These are phyloP conservation scores for Chaetogeoica ovagalla DNA, from an alignment of 2,888 invertebrate genomes.

Conservation along the genomic window DNA sequence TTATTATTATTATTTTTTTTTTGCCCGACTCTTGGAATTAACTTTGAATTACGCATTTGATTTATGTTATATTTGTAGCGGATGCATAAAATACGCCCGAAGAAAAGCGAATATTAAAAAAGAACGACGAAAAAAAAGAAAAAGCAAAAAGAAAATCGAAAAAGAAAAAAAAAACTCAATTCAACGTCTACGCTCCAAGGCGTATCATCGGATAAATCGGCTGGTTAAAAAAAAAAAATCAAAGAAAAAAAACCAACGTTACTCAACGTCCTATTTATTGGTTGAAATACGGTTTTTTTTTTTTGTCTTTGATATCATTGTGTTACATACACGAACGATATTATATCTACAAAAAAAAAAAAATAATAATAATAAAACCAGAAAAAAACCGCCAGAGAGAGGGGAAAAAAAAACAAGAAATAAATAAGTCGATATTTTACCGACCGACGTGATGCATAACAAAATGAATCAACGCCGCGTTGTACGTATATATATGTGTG, in stretches of 20 bases:
- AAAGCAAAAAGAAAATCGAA: slow-evolving; percentile 2
- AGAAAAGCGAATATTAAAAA: slow-evolving; percentile 34
- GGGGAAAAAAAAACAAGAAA: slow-evolving; percentile 16
- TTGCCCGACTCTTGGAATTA: slow-evolving; percentile 24
- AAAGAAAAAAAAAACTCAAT: slow-evolving; percentile 27
- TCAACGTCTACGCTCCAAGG: slow-evolving; percentile 51
- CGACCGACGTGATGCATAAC: slow-evolving; percentile 38
- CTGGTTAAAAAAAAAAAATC: slow-evolving; percentile 18
- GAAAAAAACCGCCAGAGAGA: slow-evolving; percentile 6
- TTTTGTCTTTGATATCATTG: slow-evolving; percentile 44
- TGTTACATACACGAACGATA: slow-evolving; percentile 43
- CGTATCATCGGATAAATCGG: slow-evolving; percentile 51
- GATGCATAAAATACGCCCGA: slow-evolving; percentile 39
- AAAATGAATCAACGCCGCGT: slow-evolving; percentile 17
- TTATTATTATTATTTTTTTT: background rate
- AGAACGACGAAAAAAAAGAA: slow-evolving; percentile 33
- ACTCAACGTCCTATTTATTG: slow-evolving; percentile 46
- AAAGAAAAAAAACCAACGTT: slow-evolving; percentile 31
- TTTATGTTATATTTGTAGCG: slow-evolving; percentile 26
- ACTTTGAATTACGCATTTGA: slow-evolving; percentile 45
- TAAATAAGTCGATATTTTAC: slow-evolving; percentile 41
- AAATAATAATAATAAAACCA: background rate
- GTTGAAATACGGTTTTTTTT: slow-evolving; percentile 35
- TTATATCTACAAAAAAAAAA: slow-evolving; percentile 7
- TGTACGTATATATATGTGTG: no score